Base-by-base conservation (phyloP, 92 coral and sea anemone species). In the Heliopora coerulea region DNA sequence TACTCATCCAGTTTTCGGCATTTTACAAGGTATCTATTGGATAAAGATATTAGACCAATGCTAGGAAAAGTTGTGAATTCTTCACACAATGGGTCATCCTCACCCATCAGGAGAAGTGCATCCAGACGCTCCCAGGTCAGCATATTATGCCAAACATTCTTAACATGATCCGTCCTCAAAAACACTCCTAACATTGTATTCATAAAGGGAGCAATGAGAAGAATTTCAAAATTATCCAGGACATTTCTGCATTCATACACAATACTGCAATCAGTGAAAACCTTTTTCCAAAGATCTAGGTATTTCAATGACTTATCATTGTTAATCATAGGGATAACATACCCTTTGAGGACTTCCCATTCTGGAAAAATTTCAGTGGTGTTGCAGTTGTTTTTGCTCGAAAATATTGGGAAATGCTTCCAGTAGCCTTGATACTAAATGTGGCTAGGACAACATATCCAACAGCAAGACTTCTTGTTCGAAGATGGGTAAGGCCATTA, bases 311-410 rank as follows among this genome's bases (percentile, higher is more conserved):
- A 65, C 56, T 32, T 32, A 18, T 65, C 33, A 10, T 65, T 65
- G 50, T 17, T 46, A 39, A 65, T 33, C 18, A 37, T 67, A 8
- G 74, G 58, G 18, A 44, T 29, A 25, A 67, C 80, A 59, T 65
- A 62, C 37, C 59, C 59, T 56, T 75, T 75, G 27, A 75, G 81
- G 31, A 44, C 24, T 33, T 75, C 72, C 81, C 81, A 75, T 32
- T 75, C 61, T 2, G 58, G 21, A 3, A 65, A 60, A 49, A 75
- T 62, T 27, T 59, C 63, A 62, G 21, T 54, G 19, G 39, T 63
- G 24, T 30, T 57, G 82, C 64, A 78, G 32, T 30, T 17, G 32
- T 78, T 65, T 19, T 20, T 69, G 41, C 26, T 20, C 46, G 52
- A 69, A 20, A 69, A 20, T 4, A 49, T 10, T 7, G 49, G 48